A percentile compares a stretch with the other conserved stretches of the same genome.
Evolutionary conservation across 2,888 invertebrate species (phyloP).

Genomic region (Vesta saturnalis): DNA sequence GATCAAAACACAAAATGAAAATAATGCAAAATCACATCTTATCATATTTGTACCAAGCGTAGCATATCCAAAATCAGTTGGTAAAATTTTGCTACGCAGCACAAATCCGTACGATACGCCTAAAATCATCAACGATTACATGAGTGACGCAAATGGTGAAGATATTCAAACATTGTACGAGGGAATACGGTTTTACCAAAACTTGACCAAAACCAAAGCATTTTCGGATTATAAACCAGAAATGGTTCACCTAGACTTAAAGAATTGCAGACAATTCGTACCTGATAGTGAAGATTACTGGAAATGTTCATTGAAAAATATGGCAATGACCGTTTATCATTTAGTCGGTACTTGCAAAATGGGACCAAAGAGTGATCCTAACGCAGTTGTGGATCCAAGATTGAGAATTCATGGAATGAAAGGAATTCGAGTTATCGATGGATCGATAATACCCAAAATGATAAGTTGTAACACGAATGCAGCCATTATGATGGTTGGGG

Average conservation of each 20-base stretch:
- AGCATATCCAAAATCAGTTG: conserved; percentile 64
- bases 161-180: conserved; percentile 64
- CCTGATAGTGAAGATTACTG: conserved; percentile 64
- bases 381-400: conserved; percentile 75
- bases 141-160: conserved; percentile 62
- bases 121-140: conserved; percentile 70
- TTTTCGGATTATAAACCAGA: conserved; percentile 59
- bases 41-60: conserved; percentile 47
- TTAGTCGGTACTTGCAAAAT: conserved; percentile 69
- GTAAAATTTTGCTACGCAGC: conserved; percentile 62
- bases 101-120: conserved; percentile 69
- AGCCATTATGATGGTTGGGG: conserved; percentile 65
- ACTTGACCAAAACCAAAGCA: conserved; percentile 59
- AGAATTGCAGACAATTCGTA: conserved; percentile 62
- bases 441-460: conserved; percentile 61
- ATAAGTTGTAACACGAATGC: conserved; percentile 65
- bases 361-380: conserved; percentile 69
- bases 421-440: conserved; percentile 64
- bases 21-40: conserved; percentile 1
- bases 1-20: neutral
- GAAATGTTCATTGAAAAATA: conserved; percentile 61
- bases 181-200: conserved; percentile 62
- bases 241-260: conserved; percentile 54
- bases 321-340: conserved; percentile 51
- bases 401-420: conserved; percentile 66